A percentile compares a stretch with the other conserved stretches of the same genome.
Conservation (phyloP, 2,888 invertebrate genomes). For the Escarpia spicata region DNA sequence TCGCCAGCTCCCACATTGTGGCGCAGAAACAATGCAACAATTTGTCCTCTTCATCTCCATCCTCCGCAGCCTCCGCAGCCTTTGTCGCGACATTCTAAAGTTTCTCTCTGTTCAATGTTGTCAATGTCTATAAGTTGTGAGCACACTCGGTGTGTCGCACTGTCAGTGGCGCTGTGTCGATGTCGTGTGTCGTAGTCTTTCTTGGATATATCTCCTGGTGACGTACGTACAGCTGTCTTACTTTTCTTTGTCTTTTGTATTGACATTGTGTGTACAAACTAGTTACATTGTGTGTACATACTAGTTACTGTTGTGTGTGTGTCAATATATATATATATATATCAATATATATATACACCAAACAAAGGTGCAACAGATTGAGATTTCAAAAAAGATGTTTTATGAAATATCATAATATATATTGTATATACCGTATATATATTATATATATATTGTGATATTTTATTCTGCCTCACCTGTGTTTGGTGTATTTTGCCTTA, state of each 20-base stretch:
- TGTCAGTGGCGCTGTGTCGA: neutral
- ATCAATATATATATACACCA: constrained; percentile 19
- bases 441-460: too few species aligned
- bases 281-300: neutral
- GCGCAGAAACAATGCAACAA: neutral
- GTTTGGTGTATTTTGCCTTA: neutral
- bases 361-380: neutral
- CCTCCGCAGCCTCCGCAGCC: neutral
- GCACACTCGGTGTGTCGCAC: neutral
- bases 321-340: constrained; percentile 26
- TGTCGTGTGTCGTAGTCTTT: neutral
- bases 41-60: neutral
- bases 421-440: too few species aligned
- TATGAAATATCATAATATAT: too few species aligned
- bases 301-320: neutral
- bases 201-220: neutral
- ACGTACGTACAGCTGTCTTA: neutral
- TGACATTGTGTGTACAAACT: neutral
- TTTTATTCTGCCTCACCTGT: too few species aligned
- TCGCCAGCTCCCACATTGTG: neutral
- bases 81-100: neutral
- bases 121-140: neutral
- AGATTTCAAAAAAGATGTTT: too few species aligned
- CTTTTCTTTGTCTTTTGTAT: too few species aligned
- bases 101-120: neutral